Evolutionary conservation across 30 jellyfish, hydroid and myxozoan species (phyloP).

Genomic region (Turritopsis rubra): DNA sequence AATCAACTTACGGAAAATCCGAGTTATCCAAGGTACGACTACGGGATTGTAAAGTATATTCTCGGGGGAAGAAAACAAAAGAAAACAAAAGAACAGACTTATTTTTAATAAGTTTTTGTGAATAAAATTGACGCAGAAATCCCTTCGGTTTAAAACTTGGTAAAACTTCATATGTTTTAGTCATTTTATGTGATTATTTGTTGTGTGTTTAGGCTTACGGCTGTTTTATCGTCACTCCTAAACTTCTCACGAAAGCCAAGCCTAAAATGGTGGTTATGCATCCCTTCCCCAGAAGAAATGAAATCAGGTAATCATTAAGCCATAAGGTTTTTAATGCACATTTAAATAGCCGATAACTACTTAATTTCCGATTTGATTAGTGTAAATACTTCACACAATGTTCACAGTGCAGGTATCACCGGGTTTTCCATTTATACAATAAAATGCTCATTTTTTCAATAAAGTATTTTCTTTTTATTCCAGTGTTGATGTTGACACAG

Average conservation of each 20-base stretch:
- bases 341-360: not conserved
- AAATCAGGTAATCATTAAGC: constrained; percentile 55
- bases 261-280: constrained; percentile 96
- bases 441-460: not conserved
- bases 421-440: not conserved
- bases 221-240: constrained; percentile 65
- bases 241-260: constrained; percentile 85
- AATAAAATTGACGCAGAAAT: too few relatives aligned
- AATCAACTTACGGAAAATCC: too few relatives aligned
- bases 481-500: constrained; percentile 95
- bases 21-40: too few relatives aligned
- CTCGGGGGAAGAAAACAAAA: too few relatives aligned
- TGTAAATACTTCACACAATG: too few relatives aligned
- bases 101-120: too few relatives aligned
- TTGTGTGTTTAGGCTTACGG: constrained; percentile 54
- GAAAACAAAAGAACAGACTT: too few relatives aligned
- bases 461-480: not conserved
- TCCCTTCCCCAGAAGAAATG: constrained; percentile 93
- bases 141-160: too few relatives aligned
- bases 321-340: not conserved
- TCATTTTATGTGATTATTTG: not conserved
- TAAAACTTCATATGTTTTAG: too few relatives aligned
- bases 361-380: too few relatives aligned
- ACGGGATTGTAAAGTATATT: too few relatives aligned
- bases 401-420: too few relatives aligned